Conservation (phyloP, 2,888 invertebrate species). For the Ernsta delagoae region DNA sequence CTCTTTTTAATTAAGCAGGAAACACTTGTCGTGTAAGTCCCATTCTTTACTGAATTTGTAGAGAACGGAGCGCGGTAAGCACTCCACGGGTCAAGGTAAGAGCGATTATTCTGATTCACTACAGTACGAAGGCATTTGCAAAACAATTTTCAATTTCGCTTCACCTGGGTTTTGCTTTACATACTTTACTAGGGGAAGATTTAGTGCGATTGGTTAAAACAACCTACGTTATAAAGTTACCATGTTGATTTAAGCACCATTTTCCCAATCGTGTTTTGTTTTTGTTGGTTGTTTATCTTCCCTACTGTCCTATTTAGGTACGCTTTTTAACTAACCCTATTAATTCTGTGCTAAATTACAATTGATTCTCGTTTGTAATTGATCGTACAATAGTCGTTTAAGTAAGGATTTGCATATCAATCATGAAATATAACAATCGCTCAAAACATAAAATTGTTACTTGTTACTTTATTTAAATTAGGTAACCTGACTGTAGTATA, state of each 20-base stretch:
- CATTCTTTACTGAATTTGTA: conserved; percentile 33
- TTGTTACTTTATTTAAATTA: no score
- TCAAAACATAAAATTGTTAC: no score
- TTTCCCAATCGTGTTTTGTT: neutral
- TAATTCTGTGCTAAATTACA: neutral
- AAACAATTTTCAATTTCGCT: conserved; percentile 15
- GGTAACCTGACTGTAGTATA: no score
- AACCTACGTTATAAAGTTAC: neutral
- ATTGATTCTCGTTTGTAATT: neutral
- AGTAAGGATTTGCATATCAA: no score
- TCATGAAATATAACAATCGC: no score
- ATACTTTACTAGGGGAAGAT: conserved; percentile 3
- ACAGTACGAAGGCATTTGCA: conserved; percentile 24
- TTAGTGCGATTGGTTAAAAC: neutral
- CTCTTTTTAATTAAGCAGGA: conserved; percentile 34
- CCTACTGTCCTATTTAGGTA: no score
- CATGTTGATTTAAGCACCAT: neutral
- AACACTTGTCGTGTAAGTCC: conserved; percentile 25
- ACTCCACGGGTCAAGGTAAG: conserved; percentile 29
- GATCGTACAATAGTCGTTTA: no score
- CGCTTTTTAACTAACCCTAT: neutral
- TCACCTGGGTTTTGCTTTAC: conserved; percentile 2
- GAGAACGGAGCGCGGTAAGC: conserved; percentile 15
- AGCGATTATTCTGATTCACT: conserved; percentile 25
- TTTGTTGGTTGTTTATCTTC: neutral